A percentile compares a stretch with the other conserved stretches of the same genome.
Conservation (phyloP, 2,888 invertebrate genomes). For the Volucella inflata region DNA sequence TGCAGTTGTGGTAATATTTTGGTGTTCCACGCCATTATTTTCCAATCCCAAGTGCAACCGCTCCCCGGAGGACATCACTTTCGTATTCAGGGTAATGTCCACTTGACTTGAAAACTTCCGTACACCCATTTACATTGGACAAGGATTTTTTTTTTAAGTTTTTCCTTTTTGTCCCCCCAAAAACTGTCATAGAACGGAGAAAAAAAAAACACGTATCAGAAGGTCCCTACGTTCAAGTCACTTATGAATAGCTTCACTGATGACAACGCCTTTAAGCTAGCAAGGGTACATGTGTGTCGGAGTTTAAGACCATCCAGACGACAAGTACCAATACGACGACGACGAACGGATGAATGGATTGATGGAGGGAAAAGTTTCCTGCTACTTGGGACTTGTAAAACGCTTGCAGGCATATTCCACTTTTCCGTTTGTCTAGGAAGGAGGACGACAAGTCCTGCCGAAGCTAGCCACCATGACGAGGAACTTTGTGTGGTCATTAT, state of each 20-base stretch:
- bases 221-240: slow-evolving; percentile 39
- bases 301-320: slow-evolving; percentile 21
- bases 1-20: slow-evolving; percentile 46
- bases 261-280: slow-evolving; percentile 45
- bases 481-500: slow-evolving; percentile 73
- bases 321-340: background rate
- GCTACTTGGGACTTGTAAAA: slow-evolving; percentile 62
- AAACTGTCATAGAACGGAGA: slow-evolving; percentile 19
- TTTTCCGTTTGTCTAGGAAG: slow-evolving; percentile 8
- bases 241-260: slow-evolving; percentile 34
- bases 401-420: slow-evolving; percentile 50
- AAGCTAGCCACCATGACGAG: slow-evolving; percentile 24
- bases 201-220: slow-evolving; percentile 23
- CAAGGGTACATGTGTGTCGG: slow-evolving; percentile 23
- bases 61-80: slow-evolving; percentile 58
- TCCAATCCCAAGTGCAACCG: slow-evolving; percentile 37
- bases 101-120: slow-evolving; percentile 58
- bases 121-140: slow-evolving; percentile 32
- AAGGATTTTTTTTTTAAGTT: background rate
- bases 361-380: slow-evolving; percentile 56
- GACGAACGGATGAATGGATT: slow-evolving; percentile 36
- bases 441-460: slow-evolving; percentile 14
- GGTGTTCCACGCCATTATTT: slow-evolving; percentile 59
- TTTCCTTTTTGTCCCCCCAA: background rate
- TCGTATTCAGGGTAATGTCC: slow-evolving; percentile 70